These are phyloP conservation scores for Pagrus major DNA, from an alignment of 2,113 vertebrate genomes.

Conservation along the genomic window DNA sequence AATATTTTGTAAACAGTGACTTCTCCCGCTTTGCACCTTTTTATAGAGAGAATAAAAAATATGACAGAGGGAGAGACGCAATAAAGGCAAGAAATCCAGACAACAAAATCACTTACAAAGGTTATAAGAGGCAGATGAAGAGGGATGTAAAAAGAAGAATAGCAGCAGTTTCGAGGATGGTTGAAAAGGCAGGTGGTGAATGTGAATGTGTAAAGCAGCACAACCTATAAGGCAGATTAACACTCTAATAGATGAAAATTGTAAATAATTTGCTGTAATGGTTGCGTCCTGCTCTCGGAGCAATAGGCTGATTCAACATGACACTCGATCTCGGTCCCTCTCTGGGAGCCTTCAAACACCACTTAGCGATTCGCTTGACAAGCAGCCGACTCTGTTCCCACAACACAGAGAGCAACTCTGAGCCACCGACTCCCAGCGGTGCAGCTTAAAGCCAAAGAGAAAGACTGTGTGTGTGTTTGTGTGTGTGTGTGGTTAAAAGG, in stretches of 20 bases:
- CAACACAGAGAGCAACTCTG: slow-evolving; percentile 17
- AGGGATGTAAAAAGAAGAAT: background rate
- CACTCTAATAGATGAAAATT: slow-evolving; percentile 27
- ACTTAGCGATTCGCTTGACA: slow-evolving; percentile 42
- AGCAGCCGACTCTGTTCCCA: slow-evolving; percentile 35
- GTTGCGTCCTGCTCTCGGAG: slow-evolving; percentile 2
- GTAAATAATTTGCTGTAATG: slow-evolving; percentile 52
- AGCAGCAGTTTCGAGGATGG: slow-evolving; percentile 5
- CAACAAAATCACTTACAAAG: background rate
- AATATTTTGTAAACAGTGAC: background rate
- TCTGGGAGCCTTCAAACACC: slow-evolving; percentile 60
- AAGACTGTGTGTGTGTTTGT: slow-evolving; percentile 29
- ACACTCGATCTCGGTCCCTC: slow-evolving; percentile 34
- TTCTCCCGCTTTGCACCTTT: background rate
- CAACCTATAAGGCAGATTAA: slow-evolving; percentile 46
- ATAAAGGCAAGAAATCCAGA: background rate
- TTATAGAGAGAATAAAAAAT: background rate
- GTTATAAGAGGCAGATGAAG: background rate
- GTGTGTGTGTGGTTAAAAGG: slow-evolving; percentile 17
- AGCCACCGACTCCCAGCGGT: slow-evolving; percentile 44
- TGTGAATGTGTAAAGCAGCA: slow-evolving; percentile 1
- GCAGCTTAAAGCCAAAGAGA: slow-evolving; percentile 27
- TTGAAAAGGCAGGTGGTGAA: background rate
- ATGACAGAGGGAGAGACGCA: background rate
- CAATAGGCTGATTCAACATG: slow-evolving; percentile 51